A percentile compares a stretch with the other conserved stretches of the same genome.
These are phyloP conservation scores for Strix aluco DNA, from an alignment of 2,113 vertebrate species.

Conservation along the genomic window DNA sequence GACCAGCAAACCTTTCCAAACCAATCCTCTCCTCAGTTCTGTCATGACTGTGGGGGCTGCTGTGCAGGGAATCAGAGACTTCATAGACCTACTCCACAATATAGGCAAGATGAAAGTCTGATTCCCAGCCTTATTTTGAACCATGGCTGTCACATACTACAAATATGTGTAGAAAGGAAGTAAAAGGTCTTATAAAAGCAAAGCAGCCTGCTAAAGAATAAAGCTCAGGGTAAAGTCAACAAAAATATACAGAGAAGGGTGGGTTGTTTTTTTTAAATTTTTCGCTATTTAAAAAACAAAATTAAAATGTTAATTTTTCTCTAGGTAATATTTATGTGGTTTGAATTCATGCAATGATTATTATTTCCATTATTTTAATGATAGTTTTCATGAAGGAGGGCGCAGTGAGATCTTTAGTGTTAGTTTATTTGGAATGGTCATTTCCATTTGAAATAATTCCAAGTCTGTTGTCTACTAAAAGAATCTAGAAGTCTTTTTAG, in stretches of 20 bases:
- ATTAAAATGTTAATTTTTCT: background rate
- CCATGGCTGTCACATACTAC: background rate
- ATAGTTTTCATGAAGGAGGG: background rate
- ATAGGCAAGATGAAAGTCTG: background rate
- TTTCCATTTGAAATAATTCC: background rate
- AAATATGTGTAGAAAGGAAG: background rate
- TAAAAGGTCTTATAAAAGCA: background rate
- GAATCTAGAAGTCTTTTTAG: background rate
- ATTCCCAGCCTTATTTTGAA: background rate
- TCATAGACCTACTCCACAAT: background rate
- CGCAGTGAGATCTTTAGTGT: background rate
- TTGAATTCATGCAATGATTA: background rate
- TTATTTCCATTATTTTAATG: background rate
- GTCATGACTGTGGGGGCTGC: background rate
- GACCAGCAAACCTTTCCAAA: background rate
- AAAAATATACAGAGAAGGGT: background rate
- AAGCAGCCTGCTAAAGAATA: background rate
- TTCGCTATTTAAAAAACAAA: background rate
- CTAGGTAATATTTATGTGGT: background rate
- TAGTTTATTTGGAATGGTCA: background rate
- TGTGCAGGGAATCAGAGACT: background rate
- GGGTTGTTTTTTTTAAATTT: background rate
- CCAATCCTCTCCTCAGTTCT: background rate
- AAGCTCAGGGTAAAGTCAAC: background rate
- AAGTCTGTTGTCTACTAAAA: background rate